Percentiles rank a stretch among this genome's conserved stretches.
Evolutionary conservation across 2,888 invertebrate genomes (phyloP).

Genomic region (Eudasyphora cyanicolor): DNA sequence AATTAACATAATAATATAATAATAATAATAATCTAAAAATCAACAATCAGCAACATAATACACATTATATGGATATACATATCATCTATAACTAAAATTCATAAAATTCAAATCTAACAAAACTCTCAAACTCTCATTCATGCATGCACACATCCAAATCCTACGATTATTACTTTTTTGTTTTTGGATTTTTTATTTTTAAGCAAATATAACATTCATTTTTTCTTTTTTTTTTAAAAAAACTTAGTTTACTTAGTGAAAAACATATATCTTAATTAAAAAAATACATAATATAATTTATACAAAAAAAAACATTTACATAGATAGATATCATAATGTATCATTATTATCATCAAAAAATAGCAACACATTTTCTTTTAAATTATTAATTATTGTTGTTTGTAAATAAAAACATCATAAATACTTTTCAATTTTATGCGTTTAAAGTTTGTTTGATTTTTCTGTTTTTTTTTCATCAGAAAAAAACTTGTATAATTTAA

Average conservation of each 20-base stretch:
- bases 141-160: constrained; percentile 21
- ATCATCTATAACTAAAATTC: constrained; percentile 39
- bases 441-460: constrained; percentile 51
- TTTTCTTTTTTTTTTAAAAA: constrained; percentile 10
- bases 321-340: constrained; percentile 3
- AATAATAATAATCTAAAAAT: constrained; percentile 50
- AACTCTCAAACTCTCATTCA: not conserved
- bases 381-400: not conserved
- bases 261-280: constrained; percentile 22
- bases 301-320: constrained; percentile 50
- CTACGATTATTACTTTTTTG: constrained; percentile 1
- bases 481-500: constrained; percentile 43
- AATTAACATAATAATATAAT: constrained; percentile 29
- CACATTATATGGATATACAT: constrained; percentile 1
- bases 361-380: constrained; percentile 23
- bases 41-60: constrained; percentile 53
- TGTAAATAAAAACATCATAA: constrained; percentile 54
- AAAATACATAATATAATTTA: constrained; percentile 37
- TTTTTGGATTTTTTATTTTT: constrained; percentile 29
- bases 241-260: constrained; percentile 39
- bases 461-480: constrained; percentile 8
- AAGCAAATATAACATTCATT: constrained; percentile 33
- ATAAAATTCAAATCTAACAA: constrained; percentile 48
- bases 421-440: constrained; percentile 60
- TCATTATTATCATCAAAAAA: constrained; percentile 8